Base-by-base conservation (phyloP, 2,113 vertebrate species). In the Myrmecobius fasciatus region DNA sequence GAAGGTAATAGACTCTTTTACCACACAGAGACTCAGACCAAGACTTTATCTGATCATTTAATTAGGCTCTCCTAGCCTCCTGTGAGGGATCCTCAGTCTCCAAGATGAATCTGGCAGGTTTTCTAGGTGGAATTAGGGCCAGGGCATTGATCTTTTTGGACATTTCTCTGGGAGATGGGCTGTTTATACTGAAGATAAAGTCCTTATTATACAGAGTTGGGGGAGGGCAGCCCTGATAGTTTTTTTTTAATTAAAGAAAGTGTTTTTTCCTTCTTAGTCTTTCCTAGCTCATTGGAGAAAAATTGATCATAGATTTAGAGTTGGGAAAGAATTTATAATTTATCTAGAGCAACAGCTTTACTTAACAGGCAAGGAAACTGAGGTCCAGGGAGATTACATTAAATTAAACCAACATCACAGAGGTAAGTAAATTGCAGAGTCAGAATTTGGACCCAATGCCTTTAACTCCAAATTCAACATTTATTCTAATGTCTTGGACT, bases 371-470 rank as follows among this genome's bases (percentile, higher is more conserved):
- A 48, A 91, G 52, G 53, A 94, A 48, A 47, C 90, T 88, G 49
- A 88, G 52, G 46, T 10, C 60, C 54, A 92, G 36, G 92, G 52
- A 12, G 24, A 89, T 92, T 67, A 14, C 31, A 67, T 67, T 54
- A 53, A 88, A 10, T 91, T 83, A 92, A 11, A 52, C 31, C 52
- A 60, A 28, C 25, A 25, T 91, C 67, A 94, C 53, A 48, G 46
- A 43, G 91, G 52, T 83, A 95, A 93, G 48, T 6, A 10, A 26
- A 20, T 88, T 28, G 8, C 11, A 6, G 26, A 26, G 9, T 43
- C 53, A 47, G n/a, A 92, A 54, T 89, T 90, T 89, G 83, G 92
- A 53, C 31, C 93, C 95, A 89, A 93, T 94, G 17, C 52, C 56
- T 20, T 14, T 52, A 60, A 93, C 31, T 92, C 46, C 90, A 93